Percentiles rank a stretch among this genome's conserved stretches.
phyloP scores from a whole-genome alignment of 2,888 invertebrate species.

The Gymnoscelis rufifasciata region DNA sequence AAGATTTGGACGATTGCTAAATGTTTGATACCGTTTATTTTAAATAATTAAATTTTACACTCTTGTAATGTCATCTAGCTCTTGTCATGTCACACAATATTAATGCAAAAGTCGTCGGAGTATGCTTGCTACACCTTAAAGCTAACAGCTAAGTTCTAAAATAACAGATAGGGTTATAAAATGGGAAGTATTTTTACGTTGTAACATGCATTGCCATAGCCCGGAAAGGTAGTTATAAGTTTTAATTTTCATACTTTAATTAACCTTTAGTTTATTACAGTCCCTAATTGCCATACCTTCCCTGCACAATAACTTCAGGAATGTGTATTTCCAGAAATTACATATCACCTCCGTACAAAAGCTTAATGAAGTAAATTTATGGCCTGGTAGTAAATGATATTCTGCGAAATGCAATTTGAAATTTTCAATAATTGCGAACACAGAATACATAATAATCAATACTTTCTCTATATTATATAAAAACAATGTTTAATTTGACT shows the following conservation, averaged over 20 bases:
- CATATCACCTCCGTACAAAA: slow-evolving; percentile 10
- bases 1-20: too few relatives aligned
- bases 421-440: slow-evolving; percentile 2
- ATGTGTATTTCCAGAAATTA: slow-evolving; percentile 14
- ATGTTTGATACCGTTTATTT: too few relatives aligned
- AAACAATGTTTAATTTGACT: slow-evolving; percentile 44
- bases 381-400: slow-evolving; percentile 32
- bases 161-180: too few relatives aligned
- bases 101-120: too few relatives aligned
- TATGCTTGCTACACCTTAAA: too few relatives aligned
- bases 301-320: slow-evolving; percentile 2
- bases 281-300: slow-evolving; percentile 3
- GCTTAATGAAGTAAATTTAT: slow-evolving; percentile 28
- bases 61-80: too few relatives aligned
- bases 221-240: too few relatives aligned
- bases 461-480: slow-evolving; percentile 42
- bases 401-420: slow-evolving; percentile 42
- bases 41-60: too few relatives aligned
- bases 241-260: neutral
- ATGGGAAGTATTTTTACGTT: too few relatives aligned
- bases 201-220: too few relatives aligned
- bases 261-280: neutral
- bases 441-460: slow-evolving; percentile 28
- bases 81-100: too few relatives aligned
- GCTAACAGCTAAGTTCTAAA: too few relatives aligned